phyloP scores from a whole-genome alignment of 2,113 vertebrate species.

The Psilopogon haemacephalus region DNA sequence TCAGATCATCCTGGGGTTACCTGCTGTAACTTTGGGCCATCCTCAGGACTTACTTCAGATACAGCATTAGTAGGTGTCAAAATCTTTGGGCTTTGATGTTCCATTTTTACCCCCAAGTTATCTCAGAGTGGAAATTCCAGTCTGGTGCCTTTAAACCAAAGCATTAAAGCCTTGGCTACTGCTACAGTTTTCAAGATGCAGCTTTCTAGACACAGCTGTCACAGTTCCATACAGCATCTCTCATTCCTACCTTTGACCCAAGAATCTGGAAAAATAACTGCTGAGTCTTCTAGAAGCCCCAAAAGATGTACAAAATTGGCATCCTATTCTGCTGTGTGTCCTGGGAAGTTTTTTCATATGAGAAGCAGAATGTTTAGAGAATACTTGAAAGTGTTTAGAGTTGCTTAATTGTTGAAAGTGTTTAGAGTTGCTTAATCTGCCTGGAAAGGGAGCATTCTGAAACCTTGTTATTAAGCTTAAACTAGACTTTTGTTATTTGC shows the following conservation, averaged over 20 bases:
- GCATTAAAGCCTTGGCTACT: not conserved
- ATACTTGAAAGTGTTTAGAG: not conserved
- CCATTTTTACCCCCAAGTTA: not conserved
- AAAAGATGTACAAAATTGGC: not conserved
- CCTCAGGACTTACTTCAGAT: not conserved
- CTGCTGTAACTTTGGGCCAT: not conserved
- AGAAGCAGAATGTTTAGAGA: not conserved
- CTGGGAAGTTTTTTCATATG: not conserved
- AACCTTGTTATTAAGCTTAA: not conserved
- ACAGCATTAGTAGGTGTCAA: not conserved
- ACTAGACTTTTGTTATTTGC: not conserved
- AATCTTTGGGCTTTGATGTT: not conserved
- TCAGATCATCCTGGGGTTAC: not conserved
- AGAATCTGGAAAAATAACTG: not conserved
- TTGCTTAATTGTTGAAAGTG: not conserved
- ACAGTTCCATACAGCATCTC: not conserved
- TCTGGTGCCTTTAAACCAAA: not conserved
- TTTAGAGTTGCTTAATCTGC: not conserved
- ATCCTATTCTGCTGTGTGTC: not conserved
- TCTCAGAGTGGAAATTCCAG: not conserved
- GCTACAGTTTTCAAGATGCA: not conserved
- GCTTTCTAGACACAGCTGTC: not conserved
- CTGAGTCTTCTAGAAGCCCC: not conserved
- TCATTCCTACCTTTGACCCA: not conserved
- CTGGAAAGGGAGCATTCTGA: accelerated